Percentiles rank a stretch among this genome's conserved stretches.
These are phyloP conservation scores for Oscheius sp. DNA, from an alignment of 1,140 invertebrate species.

Conservation along the genomic window DNA sequence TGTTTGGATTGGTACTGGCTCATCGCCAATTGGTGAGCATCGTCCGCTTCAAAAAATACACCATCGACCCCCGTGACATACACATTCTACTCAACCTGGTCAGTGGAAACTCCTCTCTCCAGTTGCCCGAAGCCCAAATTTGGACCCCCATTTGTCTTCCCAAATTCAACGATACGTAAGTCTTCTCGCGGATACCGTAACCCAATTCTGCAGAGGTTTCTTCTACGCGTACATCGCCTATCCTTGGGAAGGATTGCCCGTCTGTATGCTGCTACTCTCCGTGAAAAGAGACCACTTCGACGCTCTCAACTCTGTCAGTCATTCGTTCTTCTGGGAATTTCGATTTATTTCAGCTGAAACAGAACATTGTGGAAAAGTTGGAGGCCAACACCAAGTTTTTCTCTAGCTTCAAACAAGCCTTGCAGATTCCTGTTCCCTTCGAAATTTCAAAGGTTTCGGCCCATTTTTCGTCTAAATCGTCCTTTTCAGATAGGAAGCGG, in stretches of 20 bases:
- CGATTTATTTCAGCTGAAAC: constrained; percentile 4
- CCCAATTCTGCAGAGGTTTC: constrained; percentile 25
- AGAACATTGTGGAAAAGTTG: constrained; percentile 16
- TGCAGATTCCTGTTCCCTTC: constrained; percentile 14
- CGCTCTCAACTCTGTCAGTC: not conserved
- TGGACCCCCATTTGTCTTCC: constrained; percentile 27
- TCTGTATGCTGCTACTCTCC: constrained; percentile 23
- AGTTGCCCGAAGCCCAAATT: not conserved
- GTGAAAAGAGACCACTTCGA: constrained; percentile 36
- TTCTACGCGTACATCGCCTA: constrained; percentile 37
- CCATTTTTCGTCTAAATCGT: not conserved
- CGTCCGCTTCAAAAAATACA: constrained; percentile 29
- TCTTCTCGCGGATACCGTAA: constrained; percentile 3
- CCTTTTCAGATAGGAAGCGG: constrained; percentile 29
- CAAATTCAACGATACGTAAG: constrained; percentile 18
- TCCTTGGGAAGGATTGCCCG: constrained; percentile 25
- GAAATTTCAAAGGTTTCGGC: constrained; percentile 1
- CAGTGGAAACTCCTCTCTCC: constrained; percentile 10
- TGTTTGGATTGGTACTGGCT: constrained; percentile 25
- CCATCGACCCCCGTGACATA: constrained; percentile 29
- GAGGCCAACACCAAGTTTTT: constrained; percentile 27
- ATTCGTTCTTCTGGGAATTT: not conserved
- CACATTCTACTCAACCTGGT: constrained; percentile 36
- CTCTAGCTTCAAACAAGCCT: not conserved
- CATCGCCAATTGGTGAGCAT: constrained; percentile 18